phyloP scores from a whole-genome alignment of 2,888 invertebrate genomes.

The Baccha elongata region DNA sequence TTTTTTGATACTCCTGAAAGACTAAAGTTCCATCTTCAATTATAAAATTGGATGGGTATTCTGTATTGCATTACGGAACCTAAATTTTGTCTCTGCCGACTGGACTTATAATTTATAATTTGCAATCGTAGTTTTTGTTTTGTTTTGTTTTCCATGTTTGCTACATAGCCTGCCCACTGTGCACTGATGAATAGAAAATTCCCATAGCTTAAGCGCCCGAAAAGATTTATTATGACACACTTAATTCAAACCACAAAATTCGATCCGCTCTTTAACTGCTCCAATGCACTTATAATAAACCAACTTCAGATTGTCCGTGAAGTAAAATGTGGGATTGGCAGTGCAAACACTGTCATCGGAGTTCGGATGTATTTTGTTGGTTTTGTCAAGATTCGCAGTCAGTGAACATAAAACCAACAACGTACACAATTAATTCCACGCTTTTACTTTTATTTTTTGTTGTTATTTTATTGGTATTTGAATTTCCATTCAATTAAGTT shows the following conservation, averaged over 20 bases:
- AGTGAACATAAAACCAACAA: background rate
- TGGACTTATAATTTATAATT: too few species aligned
- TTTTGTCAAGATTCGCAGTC: constrained; percentile 31
- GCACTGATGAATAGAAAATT: constrained; percentile 17
- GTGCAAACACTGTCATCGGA: background rate
- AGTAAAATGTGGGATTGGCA: constrained; percentile 46
- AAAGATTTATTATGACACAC: constrained; percentile 28
- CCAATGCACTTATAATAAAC: constrained; percentile 32
- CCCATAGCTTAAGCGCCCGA: constrained; percentile 40
- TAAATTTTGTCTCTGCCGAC: too few species aligned
- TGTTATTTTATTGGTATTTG: background rate
- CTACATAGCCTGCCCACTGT: too few species aligned
- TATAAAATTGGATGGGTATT: too few species aligned
- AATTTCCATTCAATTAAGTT: constrained; percentile 32
- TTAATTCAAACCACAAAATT: constrained; percentile 45
- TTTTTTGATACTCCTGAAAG: too few species aligned
- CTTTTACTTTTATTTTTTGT: constrained; percentile 49
- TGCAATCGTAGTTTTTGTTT: too few species aligned
- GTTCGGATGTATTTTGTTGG: constrained; percentile 24
- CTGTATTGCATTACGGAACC: too few species aligned
- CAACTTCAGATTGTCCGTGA: constrained; percentile 1
- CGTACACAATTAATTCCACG: constrained; percentile 44
- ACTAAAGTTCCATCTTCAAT: too few species aligned
- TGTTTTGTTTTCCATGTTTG: too few species aligned
- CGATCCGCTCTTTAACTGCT: constrained; percentile 45